A percentile compares a stretch with the other conserved stretches of the same genome.
Conservation (phyloP, 2,888 invertebrate genomes). For the Uloborus plumipes region DNA sequence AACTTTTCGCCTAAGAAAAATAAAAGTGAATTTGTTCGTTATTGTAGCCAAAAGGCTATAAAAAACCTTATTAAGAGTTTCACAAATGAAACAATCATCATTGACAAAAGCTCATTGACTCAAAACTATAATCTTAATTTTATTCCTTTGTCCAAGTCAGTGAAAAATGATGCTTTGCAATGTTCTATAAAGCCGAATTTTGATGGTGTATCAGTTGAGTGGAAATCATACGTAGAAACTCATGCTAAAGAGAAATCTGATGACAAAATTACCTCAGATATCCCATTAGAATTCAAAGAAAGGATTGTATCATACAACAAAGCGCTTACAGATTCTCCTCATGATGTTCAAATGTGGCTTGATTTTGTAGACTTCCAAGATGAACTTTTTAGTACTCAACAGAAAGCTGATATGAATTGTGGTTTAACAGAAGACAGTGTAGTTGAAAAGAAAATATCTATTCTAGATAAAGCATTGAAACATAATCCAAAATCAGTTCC, state of each 20-base stretch:
- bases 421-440: constrained; percentile 61
- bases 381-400: constrained; percentile 55
- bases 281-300: constrained; percentile 9
- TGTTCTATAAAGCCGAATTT: not conserved
- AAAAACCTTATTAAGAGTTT: constrained; percentile 4
- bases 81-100: not conserved
- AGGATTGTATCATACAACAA: constrained; percentile 69
- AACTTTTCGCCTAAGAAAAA: not conserved
- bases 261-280: not conserved
- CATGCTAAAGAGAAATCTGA: constrained; percentile 16
- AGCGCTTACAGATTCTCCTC: constrained; percentile 70
- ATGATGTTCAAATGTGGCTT: constrained; percentile 71
- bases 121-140: constrained; percentile 2
- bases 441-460: constrained; percentile 72
- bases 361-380: constrained; percentile 73
- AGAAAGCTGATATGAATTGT: not conserved
- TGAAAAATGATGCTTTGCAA: not conserved
- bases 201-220: constrained; percentile 45
- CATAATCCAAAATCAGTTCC: constrained; percentile 71
- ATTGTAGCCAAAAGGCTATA: constrained; percentile 34
- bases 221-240: constrained; percentile 25
- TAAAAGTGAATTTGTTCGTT: constrained; percentile 8
- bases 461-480: constrained; percentile 72
- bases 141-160: constrained; percentile 20
- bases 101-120: not conserved